Evolutionary conservation across 2,888 invertebrate species (phyloP), one percentile per base, ranked within the genome.

Genomic region (Idaea straminata): DNA sequence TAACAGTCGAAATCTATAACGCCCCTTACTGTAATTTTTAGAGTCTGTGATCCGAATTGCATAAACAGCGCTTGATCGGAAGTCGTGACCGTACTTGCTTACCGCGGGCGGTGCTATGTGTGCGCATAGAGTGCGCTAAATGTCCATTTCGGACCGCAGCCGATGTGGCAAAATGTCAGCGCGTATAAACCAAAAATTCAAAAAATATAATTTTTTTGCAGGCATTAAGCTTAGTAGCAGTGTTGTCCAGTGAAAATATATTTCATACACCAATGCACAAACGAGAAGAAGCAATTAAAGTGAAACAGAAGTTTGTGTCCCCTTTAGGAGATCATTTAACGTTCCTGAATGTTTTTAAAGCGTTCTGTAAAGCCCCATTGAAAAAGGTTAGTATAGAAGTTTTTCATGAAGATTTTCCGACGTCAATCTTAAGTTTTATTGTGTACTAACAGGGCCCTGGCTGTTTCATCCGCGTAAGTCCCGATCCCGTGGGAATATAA

Each of bases 271-370:
- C 96, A 63, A 93, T 94, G 69, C 94, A 95, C 61, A 97, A 96
- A 88, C 93, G 96, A 65, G 97, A 97, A 74, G 95, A 96, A 82
- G 97, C 97, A 0, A 81, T 95, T 57, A 94, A 94, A 74, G 95
- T 96, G 0, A 94, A 96, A 76, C 94, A 94, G 77, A 98, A 98
- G 88, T 99, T 99, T 84, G 86, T 95, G 66, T 97, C 98, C 0
- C 94, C 95, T 25, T 95, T 97, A 73, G 99, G 99, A 13, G 99
- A 99, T 87, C 98, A 98, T 82, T 93, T 99, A 60, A 98, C 98
- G 1, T 91, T 98, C 64, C 92, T 99, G 15, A 99, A 98, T 85
- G 96, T 99, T 57, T 99, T 95, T 84, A 95, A 95, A 78, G 96
- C 95, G 5, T 99, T 95, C 86, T 94, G 94, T 75, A 95, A 95